Conservation (phyloP, 2,113 vertebrate species). For the Candoia aspera region DNA sequence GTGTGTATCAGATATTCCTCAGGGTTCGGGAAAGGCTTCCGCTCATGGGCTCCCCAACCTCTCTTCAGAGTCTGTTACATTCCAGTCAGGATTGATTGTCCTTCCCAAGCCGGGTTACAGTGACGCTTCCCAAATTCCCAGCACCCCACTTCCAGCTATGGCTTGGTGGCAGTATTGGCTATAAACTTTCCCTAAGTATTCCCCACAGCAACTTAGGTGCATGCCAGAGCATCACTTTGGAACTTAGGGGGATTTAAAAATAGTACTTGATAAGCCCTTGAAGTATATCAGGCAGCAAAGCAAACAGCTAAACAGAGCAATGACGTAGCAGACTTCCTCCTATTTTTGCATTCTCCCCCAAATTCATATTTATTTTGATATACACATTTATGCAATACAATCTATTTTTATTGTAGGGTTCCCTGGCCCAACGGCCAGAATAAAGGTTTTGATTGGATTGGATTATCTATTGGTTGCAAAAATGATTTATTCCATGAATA, state of each 20-base stretch:
- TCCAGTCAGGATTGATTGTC: background rate
- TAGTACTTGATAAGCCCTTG: background rate
- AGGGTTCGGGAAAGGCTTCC: background rate
- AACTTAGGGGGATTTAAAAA: background rate
- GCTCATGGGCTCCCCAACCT: background rate
- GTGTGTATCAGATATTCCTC: constrained; percentile 2
- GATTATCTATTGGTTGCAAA: background rate
- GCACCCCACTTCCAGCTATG: background rate
- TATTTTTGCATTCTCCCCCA: background rate
- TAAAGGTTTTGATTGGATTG: background rate
- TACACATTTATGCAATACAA: background rate
- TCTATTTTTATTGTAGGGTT: background rate
- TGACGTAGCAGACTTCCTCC: background rate
- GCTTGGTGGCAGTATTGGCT: background rate
- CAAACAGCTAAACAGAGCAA: background rate
- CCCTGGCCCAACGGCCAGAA: background rate
- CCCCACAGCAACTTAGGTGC: background rate
- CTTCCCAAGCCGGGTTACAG: background rate
- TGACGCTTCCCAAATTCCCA: background rate
- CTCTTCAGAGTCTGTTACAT: background rate
- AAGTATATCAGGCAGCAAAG: background rate
- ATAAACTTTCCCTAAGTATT: background rate
- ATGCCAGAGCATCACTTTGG: background rate
- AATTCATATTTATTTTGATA: background rate
- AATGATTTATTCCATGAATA: background rate